Percentiles rank a stretch among this genome's conserved stretches.
These are phyloP conservation scores for Drosophila aff. DNA, from an alignment of 1,140 invertebrate genomes.

Conservation along the genomic window DNA sequence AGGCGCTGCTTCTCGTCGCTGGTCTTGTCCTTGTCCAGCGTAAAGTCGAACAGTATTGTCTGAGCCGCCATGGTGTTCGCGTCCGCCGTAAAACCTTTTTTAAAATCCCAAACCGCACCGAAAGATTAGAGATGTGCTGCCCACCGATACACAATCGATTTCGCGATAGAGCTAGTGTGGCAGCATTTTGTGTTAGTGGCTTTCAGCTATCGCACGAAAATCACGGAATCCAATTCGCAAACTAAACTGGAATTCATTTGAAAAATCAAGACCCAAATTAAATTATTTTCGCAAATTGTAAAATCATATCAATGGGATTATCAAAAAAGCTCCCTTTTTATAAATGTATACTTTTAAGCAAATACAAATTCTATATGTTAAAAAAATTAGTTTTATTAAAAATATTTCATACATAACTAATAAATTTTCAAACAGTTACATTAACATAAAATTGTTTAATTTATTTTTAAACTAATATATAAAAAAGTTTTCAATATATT, in stretches of 20 bases:
- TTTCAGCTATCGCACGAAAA: neutral
- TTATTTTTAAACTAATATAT: too few relatives aligned
- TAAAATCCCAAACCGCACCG: constrained; percentile 18
- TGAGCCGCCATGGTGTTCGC: constrained; percentile 90
- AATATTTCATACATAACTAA: too few relatives aligned
- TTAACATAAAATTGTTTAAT: too few relatives aligned
- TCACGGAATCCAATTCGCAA: neutral
- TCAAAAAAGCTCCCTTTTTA: too few relatives aligned
- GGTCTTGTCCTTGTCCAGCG: constrained; percentile 89
- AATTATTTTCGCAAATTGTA: too few relatives aligned
- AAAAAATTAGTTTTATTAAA: too few relatives aligned
- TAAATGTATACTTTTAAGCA: too few relatives aligned
- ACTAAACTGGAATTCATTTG: neutral
- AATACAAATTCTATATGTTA: too few relatives aligned
- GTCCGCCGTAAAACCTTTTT: constrained; percentile 14
- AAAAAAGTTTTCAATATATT: too few relatives aligned
- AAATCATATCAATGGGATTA: too few relatives aligned
- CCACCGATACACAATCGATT: constrained; percentile 6
- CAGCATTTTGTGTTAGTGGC: neutral
- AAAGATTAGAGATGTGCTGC: constrained; percentile 19
- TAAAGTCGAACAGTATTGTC: constrained; percentile 92
- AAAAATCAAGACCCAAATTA: neutral
- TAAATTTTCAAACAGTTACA: too few relatives aligned
- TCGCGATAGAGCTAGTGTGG: neutral
- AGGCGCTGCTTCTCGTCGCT: constrained; percentile 88